These are phyloP conservation scores for Papio anubis DNA, from an alignment of 2,113 vertebrate species.

Conservation along the genomic window DNA sequence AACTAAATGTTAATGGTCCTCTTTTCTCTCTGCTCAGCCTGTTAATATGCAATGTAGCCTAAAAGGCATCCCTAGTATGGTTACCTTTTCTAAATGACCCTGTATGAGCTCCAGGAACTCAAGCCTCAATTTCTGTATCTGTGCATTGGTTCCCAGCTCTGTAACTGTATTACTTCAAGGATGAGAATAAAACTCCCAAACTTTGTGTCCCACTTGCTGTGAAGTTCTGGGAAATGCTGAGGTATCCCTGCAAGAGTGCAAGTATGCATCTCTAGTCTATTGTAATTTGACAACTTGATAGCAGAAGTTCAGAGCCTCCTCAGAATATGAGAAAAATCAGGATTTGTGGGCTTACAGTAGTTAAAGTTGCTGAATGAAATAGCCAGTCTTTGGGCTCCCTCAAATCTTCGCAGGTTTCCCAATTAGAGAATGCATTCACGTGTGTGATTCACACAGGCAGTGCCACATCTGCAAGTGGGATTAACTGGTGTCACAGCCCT, in stretches of 20 bases:
- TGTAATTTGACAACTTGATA: neutral
- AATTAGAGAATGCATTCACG: neutral
- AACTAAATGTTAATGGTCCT: neutral
- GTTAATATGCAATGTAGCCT: neutral
- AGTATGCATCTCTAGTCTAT: neutral
- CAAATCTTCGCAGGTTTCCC: neutral
- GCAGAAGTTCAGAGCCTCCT: neutral
- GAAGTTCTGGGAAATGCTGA: slow-evolving; percentile 5
- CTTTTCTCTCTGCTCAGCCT: neutral
- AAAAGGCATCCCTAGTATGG: neutral
- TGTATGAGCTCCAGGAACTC: neutral
- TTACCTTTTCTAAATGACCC: neutral
- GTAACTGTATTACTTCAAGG: neutral
- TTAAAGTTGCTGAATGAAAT: neutral
- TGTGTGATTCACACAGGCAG: neutral
- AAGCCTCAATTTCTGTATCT: neutral
- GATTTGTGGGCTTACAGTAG: neutral
- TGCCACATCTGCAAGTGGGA: neutral
- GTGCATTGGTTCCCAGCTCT: neutral
- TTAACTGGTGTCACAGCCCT: neutral
- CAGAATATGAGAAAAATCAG: neutral
- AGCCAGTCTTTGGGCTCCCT: neutral
- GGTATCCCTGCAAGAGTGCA: neutral
- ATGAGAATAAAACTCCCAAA: neutral
- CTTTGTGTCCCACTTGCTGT: neutral